Base-by-base conservation (phyloP, 2,113 vertebrate genomes). In the Gallinago jamesoni region DNA sequence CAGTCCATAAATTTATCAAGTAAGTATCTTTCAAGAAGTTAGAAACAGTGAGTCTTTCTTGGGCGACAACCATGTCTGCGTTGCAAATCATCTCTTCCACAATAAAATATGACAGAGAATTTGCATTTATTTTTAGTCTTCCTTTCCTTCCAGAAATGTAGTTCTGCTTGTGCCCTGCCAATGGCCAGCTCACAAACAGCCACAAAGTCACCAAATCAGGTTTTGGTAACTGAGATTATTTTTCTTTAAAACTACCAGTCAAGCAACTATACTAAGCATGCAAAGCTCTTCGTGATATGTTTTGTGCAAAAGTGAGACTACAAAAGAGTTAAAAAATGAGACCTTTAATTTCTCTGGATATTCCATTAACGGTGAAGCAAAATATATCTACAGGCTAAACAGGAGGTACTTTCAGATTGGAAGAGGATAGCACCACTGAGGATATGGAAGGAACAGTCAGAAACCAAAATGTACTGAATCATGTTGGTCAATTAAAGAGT, bases 391-490 rank as follows among this genome's bases (percentile, higher is more conserved):
- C 48, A 72, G 63, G 37, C 33, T 78, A 67, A 55, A 87, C 15
- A 17, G 12, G 84, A 94, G 73, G 43, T 47, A 33, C 37, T 60
- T 81, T 70, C 43, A 33, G 48, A 68, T 30, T 68, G 60, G 64
- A 90, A 93, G 45, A 59, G 23, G 52, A 24, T n/a, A 81, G 35
- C 1, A 3, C 43, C 78, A 33, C 55, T 35, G 52, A 87, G 73
- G 48, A 43, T 60, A 82, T 23, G 39, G 47, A 53, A 94, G n/a
- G 43, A 94, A 75, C 47, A 75, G 66, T 33, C 48, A 79, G 89
- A 92, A 97, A 78, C 19, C 73, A 82, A 95, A 95, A 68, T 2
- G 4, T 41, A 72, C 48, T 89, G 89, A 92, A 84, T 87, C 73
- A 75, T 68, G 57, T 28, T 79, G 33, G 27, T 64, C 74, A 89